Conservation (phyloP, 2,888 invertebrate genomes). For the Diaprepes abbreviatus region DNA sequence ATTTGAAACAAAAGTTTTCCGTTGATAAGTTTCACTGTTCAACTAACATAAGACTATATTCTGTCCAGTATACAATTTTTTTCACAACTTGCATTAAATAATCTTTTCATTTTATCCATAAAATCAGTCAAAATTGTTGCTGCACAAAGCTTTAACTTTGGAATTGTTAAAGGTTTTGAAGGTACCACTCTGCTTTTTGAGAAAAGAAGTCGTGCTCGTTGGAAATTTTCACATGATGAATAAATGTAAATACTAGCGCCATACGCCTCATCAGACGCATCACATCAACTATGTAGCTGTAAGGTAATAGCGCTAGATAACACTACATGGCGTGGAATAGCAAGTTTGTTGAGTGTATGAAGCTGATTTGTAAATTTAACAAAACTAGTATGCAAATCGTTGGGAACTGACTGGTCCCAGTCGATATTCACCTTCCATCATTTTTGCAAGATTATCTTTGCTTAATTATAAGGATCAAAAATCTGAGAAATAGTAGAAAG, state of each 20-base stretch:
- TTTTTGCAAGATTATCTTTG: slow-evolving; percentile 19
- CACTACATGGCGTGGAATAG: slow-evolving; percentile 2
- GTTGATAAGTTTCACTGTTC: slow-evolving; percentile 4
- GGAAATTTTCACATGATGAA: not conserved
- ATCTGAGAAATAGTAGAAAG: slow-evolving; percentile 7
- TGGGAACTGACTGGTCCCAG: slow-evolving; percentile 23
- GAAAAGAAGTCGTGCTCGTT: not conserved
- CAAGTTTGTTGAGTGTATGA: no score
- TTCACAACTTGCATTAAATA: not conserved
- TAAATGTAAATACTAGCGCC: slow-evolving; percentile 5
- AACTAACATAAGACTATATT: slow-evolving; percentile 31
- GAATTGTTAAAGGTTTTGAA: not conserved
- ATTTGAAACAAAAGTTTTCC: slow-evolving; percentile 39
- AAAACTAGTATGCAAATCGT: not conserved
- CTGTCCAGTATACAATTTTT: not conserved
- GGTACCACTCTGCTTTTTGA: not conserved
- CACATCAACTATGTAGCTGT: slow-evolving; percentile 17
- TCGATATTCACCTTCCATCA: slow-evolving; percentile 8
- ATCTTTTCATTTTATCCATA: not conserved
- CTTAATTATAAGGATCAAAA: slow-evolving; percentile 18
- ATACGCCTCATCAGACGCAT: slow-evolving; percentile 33
- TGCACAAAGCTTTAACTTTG: not conserved
- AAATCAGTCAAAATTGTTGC: not conserved
- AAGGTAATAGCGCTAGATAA: not conserved
- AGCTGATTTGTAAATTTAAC: not conserved